Percentiles rank a stretch among this genome's conserved stretches.
Evolutionary conservation across 1,140 invertebrate genomes (phyloP).

Genomic region (Drosophila micromelanica): DNA sequence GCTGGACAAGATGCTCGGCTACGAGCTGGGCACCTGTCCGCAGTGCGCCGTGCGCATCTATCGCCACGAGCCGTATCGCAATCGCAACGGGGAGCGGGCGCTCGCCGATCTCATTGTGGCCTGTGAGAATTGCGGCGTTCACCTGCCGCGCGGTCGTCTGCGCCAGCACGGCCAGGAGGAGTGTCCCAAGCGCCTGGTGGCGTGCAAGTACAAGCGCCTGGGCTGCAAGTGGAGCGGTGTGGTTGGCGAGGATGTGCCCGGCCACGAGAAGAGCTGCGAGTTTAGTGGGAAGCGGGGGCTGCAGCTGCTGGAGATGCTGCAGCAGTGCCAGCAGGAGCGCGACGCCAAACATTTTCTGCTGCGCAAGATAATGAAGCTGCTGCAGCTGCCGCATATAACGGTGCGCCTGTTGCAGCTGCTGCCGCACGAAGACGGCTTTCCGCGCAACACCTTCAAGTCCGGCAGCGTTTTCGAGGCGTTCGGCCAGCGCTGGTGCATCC

Average conservation of each 20-base stretch:
- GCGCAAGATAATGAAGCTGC: conserved; percentile 5
- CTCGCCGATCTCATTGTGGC: not conserved
- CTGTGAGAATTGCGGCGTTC: conserved; percentile 17
- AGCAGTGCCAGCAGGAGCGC: not conserved
- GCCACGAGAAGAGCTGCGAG: conserved; percentile 17
- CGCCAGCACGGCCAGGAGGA: not conserved
- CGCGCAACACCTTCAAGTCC: not conserved
- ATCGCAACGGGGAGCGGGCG: not conserved
- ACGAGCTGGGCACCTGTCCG: conserved; percentile 33
- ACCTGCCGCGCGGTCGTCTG: not conserved
- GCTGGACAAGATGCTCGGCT: conserved; percentile 37
- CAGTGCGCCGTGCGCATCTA: conserved; percentile 29
- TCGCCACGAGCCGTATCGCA: conserved; percentile 18
- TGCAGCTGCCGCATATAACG: conserved; percentile 18
- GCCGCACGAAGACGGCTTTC: not conserved
- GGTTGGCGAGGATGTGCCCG: too few species aligned
- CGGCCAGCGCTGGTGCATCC: conserved; percentile 12
- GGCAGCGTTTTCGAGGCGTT: conserved; percentile 2
- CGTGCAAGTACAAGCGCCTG: conserved; percentile 35
- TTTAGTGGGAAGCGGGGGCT: conserved; percentile 9
- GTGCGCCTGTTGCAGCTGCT: conserved; percentile 23
- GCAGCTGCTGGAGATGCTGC: conserved; percentile 17
- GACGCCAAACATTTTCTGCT: not conserved
- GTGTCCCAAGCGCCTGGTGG: conserved; percentile 11
- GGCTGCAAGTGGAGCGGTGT: conserved; percentile 41